A percentile compares a stretch with the other conserved stretches of the same genome.
phyloP scores from a whole-genome alignment of 2,797 vertebrate genomes.

The Euphonia xanthogaster region DNA sequence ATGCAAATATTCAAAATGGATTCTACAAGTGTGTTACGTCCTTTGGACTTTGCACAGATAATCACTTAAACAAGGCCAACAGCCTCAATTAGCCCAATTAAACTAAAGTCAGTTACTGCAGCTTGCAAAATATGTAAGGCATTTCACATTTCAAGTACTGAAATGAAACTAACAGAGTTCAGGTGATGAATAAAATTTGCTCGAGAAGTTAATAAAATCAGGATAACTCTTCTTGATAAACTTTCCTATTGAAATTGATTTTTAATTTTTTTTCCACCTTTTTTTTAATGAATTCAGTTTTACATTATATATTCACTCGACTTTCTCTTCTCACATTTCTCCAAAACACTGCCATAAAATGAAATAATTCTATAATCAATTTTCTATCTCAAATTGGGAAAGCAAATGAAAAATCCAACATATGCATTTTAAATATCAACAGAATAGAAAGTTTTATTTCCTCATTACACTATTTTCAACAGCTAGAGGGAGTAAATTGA shows the following conservation, averaged over 20 bases:
- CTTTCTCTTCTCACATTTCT: not conserved
- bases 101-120: not conserved
- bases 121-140: not conserved
- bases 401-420: not conserved
- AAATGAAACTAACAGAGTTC: not conserved
- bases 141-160: not conserved
- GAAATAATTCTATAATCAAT: not conserved
- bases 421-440: not conserved
- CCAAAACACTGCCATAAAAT: not conserved
- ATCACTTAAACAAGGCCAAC: not conserved
- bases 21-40: not conserved
- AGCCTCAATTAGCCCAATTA: not conserved
- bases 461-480: not conserved
- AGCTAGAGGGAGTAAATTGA: not conserved
- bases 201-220: not conserved
- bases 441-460: not conserved
- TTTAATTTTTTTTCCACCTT: not conserved
- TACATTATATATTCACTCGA: not conserved
- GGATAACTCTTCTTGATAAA: not conserved
- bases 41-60: not conserved
- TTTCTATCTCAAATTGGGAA: not conserved
- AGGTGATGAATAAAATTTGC: not conserved
- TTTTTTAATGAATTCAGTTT: not conserved
- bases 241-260: not conserved
- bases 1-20: not conserved